Base-by-base conservation (phyloP, 2,113 vertebrate genomes). In the Copsychus sechellarum region DNA sequence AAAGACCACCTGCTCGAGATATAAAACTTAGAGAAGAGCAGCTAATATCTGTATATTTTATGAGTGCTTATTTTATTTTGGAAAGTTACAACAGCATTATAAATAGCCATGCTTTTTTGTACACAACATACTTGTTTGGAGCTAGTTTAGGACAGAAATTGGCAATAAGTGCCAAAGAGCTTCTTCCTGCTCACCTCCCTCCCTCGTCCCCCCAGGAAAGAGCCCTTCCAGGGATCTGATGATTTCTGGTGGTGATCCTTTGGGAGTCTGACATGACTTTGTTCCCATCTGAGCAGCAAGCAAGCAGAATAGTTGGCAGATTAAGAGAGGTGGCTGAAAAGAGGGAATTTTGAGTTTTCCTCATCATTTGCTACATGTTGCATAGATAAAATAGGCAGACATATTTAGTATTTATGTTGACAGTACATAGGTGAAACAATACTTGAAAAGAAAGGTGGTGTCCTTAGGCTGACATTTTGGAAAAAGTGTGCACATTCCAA, bases 211-310 rank as follows among this genome's bases (percentile, higher is more conserved):
- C 12, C 8, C 34, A 26, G 38, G 26, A 56, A 45, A 72, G 34
- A 60, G 9, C 13, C 6, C 1, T 9, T 22, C 61, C 1, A 0
- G 23, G 24, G 34, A 2, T 16, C 14, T 0, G 4, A 14, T 6
- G 34, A 50, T 34, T 92, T 51, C 71, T 67, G 31, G 34, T 1
- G 22, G 9, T 0, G 1, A 36, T 38, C 28, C 43, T 45, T 6
- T 26, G 23, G 23, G 65, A 79, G 16, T 11, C 8, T 90, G 66
- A 28, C 12, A 2, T 4, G 23, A 11, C 1, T 2, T 21, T 45
- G 3, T 11, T 94, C 26, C 25, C 0, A 0, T 33, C 26, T 65
- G 24, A 12, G 38, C 5, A 34, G 34, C 17, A 83, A 14, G 40
- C 17, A 16, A 1, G 2, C 29, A 50, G 56, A 74, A 42, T 8